These are phyloP conservation scores for Labrus mixtus DNA, from an alignment of 2,113 vertebrate species.

Conservation along the genomic window DNA sequence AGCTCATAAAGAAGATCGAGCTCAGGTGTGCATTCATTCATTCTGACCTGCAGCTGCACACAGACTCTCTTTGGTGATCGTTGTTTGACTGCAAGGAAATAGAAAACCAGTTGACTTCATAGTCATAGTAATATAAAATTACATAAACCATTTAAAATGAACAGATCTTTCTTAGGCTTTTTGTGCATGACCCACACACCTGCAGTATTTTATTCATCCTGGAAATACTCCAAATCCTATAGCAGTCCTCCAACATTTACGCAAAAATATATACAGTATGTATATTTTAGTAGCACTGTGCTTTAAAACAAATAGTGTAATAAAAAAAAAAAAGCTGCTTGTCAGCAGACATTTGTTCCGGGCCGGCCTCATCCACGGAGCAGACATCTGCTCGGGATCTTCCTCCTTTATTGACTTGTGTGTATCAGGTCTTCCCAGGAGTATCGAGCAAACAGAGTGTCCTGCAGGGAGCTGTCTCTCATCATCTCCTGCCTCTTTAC, in stretches of 20 bases:
- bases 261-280: too few species aligned
- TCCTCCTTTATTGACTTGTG: constrained; percentile 71
- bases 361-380: constrained; percentile 6
- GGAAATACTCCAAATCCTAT: background rate
- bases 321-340: background rate
- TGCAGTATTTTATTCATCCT: background rate
- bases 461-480: constrained; percentile 73
- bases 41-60: background rate
- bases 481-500: constrained; percentile 63
- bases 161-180: background rate
- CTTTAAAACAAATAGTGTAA: background rate
- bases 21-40: background rate
- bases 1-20: constrained; percentile 18
- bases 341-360: constrained; percentile 5
- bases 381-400: constrained; percentile 39
- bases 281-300: background rate
- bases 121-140: background rate
- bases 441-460: constrained; percentile 73
- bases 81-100: background rate
- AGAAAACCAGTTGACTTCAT: background rate
- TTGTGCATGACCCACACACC: background rate
- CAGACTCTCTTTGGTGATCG: background rate
- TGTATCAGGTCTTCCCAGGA: constrained; percentile 70
- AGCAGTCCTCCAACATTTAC: too few species aligned
- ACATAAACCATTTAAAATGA: background rate